Base-by-base conservation (phyloP, 2,888 invertebrate genomes). In the Argyresthia goedartella region DNA sequence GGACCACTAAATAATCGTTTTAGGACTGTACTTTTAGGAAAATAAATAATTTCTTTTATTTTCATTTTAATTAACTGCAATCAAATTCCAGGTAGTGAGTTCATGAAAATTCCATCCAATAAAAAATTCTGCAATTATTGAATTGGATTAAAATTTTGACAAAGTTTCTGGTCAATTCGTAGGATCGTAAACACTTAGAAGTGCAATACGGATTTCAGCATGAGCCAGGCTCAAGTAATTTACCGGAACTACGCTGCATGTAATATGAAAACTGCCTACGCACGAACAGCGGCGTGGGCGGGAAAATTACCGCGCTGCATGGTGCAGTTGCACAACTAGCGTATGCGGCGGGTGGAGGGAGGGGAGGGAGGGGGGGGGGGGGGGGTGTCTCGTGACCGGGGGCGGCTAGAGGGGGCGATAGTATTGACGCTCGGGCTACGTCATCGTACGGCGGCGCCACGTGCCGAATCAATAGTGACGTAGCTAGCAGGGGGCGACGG, bases 391-490 rank as follows among this genome's bases (percentile, higher is more conserved):
- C 16, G 52, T 13, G 48, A 49, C 53, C 59, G 59, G 59, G 52
- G 56, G 55, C 48, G 52, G 49, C 51, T 58, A 60, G 60, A 60
- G 63, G 35, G 53, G 61, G 73, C 74, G 65, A 71, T 77, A 78
- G 73, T 76, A 81, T 67, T 70, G 73, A 63, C 67, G 68, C 66
- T n/a, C n/a, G 70, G 69, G 65, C 81, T 84, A 85, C 85, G 86
- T 85, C 82, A 85, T 73, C 76, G 54, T 70, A 79, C 79, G 82
- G 81, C n/a, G 81, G 81, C 78, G 82, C 82, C 78, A 85, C 82
- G 82, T 82, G 84, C 75, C 53, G 78, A 81, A 86, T 87, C 87
- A 77, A 86, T 86, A 85, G 68, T 85, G 76, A 69, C 67, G 71
- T 64, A 62, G 62, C 57, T 39, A 34, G 57, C 60, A 57, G 59